Conservation (phyloP, 2,888 invertebrate species). For the Andrena haemorrhoa region DNA sequence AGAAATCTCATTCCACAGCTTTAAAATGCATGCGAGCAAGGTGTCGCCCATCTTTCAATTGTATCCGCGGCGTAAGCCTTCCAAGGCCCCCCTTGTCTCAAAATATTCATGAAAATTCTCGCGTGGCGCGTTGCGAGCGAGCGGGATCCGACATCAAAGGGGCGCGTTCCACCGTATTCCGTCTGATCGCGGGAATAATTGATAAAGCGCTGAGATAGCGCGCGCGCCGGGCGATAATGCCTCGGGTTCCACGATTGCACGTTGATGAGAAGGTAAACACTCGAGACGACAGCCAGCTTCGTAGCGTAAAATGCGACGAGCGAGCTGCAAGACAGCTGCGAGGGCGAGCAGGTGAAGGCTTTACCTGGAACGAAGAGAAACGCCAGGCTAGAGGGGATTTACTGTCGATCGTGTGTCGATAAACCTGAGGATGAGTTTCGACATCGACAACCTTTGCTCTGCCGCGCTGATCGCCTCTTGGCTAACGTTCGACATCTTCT, state of each 20-base stretch:
- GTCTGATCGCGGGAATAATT: constrained; percentile 20
- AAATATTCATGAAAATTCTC: constrained; percentile 1
- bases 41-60: constrained; percentile 1
- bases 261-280: too few relatives aligned
- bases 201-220: background rate
- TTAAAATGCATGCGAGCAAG: background rate
- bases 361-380: constrained; percentile 1
- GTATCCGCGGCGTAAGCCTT: too few relatives aligned
- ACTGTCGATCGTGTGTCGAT: constrained; percentile 37
- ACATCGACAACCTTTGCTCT: constrained; percentile 32
- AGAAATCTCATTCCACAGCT: too few relatives aligned
- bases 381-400: constrained; percentile 14
- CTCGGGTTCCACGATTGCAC: too few relatives aligned
- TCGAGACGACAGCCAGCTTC: too few relatives aligned
- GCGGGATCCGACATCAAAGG: constrained; percentile 1
- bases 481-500: background rate
- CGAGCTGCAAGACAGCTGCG: constrained; percentile 14
- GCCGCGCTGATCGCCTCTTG: background rate
- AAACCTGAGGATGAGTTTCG: constrained; percentile 26
- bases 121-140: background rate
- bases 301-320: background rate
- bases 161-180: constrained; percentile 1
- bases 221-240: too few relatives aligned
- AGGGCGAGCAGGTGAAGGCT: constrained; percentile 21
- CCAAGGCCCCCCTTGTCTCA: background rate